Percentiles rank a stretch among this genome's conserved stretches.
phyloP scores from a whole-genome alignment of 2,888 invertebrate species.

The Tetanocera ferruginea region DNA sequence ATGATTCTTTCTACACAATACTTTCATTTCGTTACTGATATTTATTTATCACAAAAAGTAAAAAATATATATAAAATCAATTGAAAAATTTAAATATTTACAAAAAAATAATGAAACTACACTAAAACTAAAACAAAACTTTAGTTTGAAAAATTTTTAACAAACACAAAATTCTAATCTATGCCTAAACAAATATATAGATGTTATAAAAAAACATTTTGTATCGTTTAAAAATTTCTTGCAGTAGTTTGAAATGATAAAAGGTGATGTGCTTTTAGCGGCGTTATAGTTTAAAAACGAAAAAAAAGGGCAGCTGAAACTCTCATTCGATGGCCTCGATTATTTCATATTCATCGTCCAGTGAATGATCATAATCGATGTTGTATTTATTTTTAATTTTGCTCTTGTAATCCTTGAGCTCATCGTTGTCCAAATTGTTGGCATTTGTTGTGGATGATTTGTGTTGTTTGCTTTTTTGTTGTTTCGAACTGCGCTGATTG shows the following conservation, averaged over 20 bases:
- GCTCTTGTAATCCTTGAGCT: slow-evolving; percentile 67
- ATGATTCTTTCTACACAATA: too few species aligned
- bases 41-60: slow-evolving; percentile 24
- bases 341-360: slow-evolving; percentile 70
- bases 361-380: slow-evolving; percentile 70
- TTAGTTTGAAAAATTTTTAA: too few species aligned
- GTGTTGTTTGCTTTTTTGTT: slow-evolving; percentile 25
- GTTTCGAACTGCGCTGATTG: slow-evolving; percentile 42
- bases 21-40: not conserved
- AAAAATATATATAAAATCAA: not conserved
- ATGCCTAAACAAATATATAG: not conserved
- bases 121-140: too few species aligned
- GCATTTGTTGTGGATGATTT: slow-evolving; percentile 53
- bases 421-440: slow-evolving; percentile 62
- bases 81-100: not conserved
- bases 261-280: too few species aligned
- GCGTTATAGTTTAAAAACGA: too few species aligned
- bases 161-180: too few species aligned
- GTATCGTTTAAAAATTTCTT: not conserved
- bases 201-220: not conserved
- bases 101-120: not conserved
- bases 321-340: slow-evolving; percentile 69
- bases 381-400: slow-evolving; percentile 70
- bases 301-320: not conserved
- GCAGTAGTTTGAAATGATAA: too few species aligned